Conservation (phyloP, 2,888 invertebrate species). For the Harmothoe impar region DNA sequence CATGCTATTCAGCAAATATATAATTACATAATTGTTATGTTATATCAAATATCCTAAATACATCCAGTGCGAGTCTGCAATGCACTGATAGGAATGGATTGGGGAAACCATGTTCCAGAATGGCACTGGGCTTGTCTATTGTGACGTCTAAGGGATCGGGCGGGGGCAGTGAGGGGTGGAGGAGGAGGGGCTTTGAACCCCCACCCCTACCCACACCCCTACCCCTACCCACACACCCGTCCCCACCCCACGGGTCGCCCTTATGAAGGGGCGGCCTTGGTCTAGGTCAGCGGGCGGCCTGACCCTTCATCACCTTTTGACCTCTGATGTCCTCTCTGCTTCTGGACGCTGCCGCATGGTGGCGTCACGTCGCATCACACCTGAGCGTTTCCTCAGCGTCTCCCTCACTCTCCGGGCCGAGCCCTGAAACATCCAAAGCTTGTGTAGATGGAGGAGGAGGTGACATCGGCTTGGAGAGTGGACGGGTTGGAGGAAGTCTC, state of each 20-base stretch:
- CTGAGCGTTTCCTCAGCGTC: neutral
- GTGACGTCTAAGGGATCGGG: no score
- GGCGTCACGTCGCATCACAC: slow-evolving; percentile 44
- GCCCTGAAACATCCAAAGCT: neutral
- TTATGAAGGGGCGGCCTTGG: neutral
- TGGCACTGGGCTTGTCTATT: no score
- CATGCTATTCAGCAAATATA: no score
- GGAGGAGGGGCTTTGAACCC: no score
- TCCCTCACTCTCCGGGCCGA: neutral
- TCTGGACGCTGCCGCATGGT: neutral
- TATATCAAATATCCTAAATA: no score
- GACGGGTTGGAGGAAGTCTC: neutral
- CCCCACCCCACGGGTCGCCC: neutral
- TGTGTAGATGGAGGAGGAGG: neutral
- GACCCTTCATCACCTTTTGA: slow-evolving; percentile 48
- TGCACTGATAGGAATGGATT: no score
- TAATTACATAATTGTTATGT: no score
- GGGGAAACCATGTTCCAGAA: no score
- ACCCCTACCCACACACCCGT: neutral
- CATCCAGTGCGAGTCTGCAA: no score
- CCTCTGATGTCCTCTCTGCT: slow-evolving; percentile 39
- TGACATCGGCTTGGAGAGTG: neutral
- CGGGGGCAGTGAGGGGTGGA: no score
- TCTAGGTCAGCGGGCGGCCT: slow-evolving; percentile 25
- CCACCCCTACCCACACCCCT: neutral